Percentiles rank a stretch among this genome's conserved stretches.
These are phyloP conservation scores for Hyposmocoma kahamanoa DNA, from an alignment of 1,140 invertebrate genomes.

Conservation along the genomic window DNA sequence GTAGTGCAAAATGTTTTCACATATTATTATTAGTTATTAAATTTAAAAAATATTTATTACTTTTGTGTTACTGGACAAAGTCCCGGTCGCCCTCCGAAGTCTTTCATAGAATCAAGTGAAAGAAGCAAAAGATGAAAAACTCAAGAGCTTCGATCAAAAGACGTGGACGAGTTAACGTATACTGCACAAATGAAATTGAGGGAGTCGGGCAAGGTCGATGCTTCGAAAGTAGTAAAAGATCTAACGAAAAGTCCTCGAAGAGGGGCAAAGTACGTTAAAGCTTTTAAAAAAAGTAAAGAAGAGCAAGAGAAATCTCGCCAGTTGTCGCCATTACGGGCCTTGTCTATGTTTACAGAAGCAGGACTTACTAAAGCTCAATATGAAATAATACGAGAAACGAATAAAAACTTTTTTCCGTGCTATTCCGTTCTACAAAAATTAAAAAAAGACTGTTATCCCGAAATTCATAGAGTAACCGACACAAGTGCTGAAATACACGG, in stretches of 20 bases:
- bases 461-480: constrained; percentile 22
- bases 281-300: constrained; percentile 22
- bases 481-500: constrained; percentile 35
- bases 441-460: constrained; percentile 15
- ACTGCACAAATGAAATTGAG: constrained; percentile 23
- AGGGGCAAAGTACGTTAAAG: constrained; percentile 16
- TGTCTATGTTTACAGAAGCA: constrained; percentile 26
- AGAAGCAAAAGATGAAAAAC: constrained; percentile 27
- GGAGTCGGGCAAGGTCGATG: constrained; percentile 10
- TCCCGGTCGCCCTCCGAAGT: constrained; percentile 13
- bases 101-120: constrained; percentile 19
- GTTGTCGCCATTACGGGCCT: constrained; percentile 15
- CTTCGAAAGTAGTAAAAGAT: constrained; percentile 14
- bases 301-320: constrained; percentile 11
- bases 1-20: background rate
- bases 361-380: constrained; percentile 15
- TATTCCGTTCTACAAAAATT: constrained; percentile 11
- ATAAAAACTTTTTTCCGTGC: constrained; percentile 12
- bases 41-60: background rate
- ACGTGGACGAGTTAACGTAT: constrained; percentile 20
- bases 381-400: constrained; percentile 14
- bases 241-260: constrained; percentile 12
- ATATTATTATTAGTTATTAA: background rate
- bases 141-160: constrained; percentile 19
- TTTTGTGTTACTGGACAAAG: background rate